Conservation (phyloP, 1,140 invertebrate species). For the Maniola jurtina region DNA sequence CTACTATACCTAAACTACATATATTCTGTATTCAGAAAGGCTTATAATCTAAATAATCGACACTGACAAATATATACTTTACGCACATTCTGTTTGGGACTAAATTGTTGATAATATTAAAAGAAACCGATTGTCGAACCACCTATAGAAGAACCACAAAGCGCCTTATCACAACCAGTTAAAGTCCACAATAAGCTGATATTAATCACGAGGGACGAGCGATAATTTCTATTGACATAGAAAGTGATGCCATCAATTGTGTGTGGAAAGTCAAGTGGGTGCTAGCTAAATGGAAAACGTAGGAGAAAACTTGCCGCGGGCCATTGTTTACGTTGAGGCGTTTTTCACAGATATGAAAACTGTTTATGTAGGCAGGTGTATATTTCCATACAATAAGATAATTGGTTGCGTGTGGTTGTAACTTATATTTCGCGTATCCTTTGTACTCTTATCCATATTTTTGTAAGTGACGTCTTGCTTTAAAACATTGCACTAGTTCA, state of each 20-base stretch:
- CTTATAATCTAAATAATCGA: not conserved
- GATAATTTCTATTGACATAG: conserved; percentile 65
- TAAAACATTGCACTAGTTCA: too few species aligned
- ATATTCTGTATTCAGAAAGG: too few species aligned
- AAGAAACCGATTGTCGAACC: conserved; percentile 51
- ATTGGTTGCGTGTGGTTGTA: not conserved
- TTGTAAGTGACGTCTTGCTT: too few species aligned
- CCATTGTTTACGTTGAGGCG: conserved; percentile 15
- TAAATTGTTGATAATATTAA: conserved; percentile 27
- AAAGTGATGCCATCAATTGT: conserved; percentile 61
- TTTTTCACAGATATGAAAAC: conserved; percentile 21
- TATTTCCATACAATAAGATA: conserved; percentile 17
- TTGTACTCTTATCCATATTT: too few species aligned
- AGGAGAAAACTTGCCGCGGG: conserved; percentile 33
- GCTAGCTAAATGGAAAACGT: conserved; percentile 51
- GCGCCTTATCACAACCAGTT: conserved; percentile 21
- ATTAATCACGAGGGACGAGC: not conserved
- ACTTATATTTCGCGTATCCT: not conserved
- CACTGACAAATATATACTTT: conserved; percentile 3
- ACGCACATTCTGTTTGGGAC: not conserved
- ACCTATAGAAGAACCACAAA: conserved; percentile 18
- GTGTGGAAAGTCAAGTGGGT: conserved; percentile 57
- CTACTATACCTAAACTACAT: too few species aligned
- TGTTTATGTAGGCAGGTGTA: not conserved
- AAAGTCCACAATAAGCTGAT: conserved; percentile 32